Evolutionary conservation across 2,888 invertebrate species (phyloP).

Genomic region (Machimus rusticus): DNA sequence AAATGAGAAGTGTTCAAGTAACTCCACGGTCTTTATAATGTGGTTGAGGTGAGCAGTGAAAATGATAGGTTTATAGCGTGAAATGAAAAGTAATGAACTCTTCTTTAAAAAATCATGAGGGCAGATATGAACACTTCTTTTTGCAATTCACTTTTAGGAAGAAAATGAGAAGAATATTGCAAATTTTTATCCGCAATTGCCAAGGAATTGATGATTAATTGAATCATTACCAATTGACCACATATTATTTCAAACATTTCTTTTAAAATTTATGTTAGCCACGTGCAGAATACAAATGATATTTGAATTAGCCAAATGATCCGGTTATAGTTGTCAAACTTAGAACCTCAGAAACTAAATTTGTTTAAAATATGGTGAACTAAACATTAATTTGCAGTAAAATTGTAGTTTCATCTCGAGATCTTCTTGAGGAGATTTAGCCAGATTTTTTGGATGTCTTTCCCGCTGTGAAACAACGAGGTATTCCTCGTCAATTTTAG

Average conservation of each 20-base stretch:
- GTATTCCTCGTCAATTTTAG: background rate
- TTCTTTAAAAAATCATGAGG: background rate
- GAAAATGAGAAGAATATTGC: background rate
- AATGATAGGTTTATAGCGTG: slow-evolving; percentile 6
- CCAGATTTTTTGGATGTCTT: background rate
- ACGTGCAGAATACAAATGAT: too few relatives aligned
- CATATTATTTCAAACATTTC: background rate
- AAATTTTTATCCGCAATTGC: background rate
- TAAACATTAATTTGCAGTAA: background rate
- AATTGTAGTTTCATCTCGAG: background rate
- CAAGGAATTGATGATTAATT: background rate
- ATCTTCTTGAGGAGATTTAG: background rate
- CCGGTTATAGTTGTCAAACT: background rate
- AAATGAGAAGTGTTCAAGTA: slow-evolving; percentile 28
- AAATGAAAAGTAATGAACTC: slow-evolving; percentile 13
- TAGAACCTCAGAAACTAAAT: background rate
- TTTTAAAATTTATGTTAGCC: too few relatives aligned
- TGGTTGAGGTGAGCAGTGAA: slow-evolving; percentile 9
- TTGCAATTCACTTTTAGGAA: background rate
- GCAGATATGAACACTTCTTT: background rate
- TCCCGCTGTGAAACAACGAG: background rate
- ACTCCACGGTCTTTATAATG: background rate
- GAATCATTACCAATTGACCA: background rate
- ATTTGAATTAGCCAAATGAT: background rate
- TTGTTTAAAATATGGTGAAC: background rate